Base-by-base conservation (phyloP, 2,113 vertebrate species). In the Vimba vimba region DNA sequence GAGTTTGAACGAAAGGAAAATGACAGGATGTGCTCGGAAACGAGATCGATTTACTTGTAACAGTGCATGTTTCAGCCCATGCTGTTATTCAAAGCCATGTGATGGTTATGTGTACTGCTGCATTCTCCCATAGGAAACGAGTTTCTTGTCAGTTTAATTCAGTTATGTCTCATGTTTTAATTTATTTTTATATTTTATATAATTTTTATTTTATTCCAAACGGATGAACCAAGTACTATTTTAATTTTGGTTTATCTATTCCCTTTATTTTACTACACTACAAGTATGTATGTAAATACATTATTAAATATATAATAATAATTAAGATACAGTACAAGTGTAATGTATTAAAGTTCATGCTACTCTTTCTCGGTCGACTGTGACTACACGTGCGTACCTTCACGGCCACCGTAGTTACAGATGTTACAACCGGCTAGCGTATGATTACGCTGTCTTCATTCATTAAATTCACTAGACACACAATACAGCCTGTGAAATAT, bases 341-440 rank as follows among this genome's bases (percentile, higher is more conserved):
- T 25, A 43, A 15, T 47, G 13, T 50, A 75, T 39, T 74, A 50
- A 39, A 39, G 68, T 75, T 25, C 3, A 75, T 25, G 43, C 8
- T 43, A 7, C 12, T 50, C 21, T 75, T 5, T 6, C n/a, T 45
- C 23, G 6, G 73, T 75, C 36, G 13, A 3, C 45, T 19, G 12
- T 1, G 23, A 62, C 23, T 57, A 15, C 45, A 36, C 8, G 52
- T 66, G 77, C 52, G 86, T 50, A 64, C 82, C 84, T 74, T 23
- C 30, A 52, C 75, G 80, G 84, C 80, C 87, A 83, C 87, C 87
- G 80, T 88, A 85, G 50, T 45, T 69, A 85, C 78, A 74, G 80
- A 59, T n/a, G 62, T 66, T 69, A 71, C 77, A 43, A 27, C 9
- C 33, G 30, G 15, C 4, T 80, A 68, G 52, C 77, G 19, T 74